These are phyloP conservation scores for Platycercus adscitus DNA, from an alignment of 2,113 vertebrate species.

Conservation along the genomic window DNA sequence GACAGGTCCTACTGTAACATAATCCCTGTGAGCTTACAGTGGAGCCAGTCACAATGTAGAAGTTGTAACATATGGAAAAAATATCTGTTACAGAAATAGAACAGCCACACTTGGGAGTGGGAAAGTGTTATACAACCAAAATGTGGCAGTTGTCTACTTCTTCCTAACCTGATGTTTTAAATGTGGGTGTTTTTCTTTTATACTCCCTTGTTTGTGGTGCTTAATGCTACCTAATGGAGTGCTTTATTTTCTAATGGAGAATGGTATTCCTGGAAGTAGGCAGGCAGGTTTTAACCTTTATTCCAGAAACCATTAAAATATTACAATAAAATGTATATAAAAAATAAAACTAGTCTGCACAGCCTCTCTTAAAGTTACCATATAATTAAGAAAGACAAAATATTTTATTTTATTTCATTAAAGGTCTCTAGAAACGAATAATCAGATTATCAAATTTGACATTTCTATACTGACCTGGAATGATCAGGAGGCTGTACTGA, in stretches of 20 bases:
- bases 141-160: background rate
- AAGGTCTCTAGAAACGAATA: background rate
- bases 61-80: background rate
- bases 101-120: background rate
- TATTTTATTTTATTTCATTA: background rate
- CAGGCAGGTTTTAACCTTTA: background rate
- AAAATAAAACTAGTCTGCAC: background rate
- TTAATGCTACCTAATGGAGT: background rate
- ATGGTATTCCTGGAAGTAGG: background rate
- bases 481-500: background rate
- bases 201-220: background rate
- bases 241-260: background rate
- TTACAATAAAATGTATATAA: background rate
- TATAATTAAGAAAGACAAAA: background rate
- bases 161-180: background rate
- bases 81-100: background rate
- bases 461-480: background rate
- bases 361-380: background rate
- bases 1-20: background rate
- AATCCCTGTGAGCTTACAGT: background rate
- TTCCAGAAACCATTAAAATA: background rate
- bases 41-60: background rate
- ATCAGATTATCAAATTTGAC: background rate
- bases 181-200: background rate
- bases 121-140: background rate